phyloP scores from a whole-genome alignment of 2,888 invertebrate genomes.

The Dastarcus helophoroides region DNA sequence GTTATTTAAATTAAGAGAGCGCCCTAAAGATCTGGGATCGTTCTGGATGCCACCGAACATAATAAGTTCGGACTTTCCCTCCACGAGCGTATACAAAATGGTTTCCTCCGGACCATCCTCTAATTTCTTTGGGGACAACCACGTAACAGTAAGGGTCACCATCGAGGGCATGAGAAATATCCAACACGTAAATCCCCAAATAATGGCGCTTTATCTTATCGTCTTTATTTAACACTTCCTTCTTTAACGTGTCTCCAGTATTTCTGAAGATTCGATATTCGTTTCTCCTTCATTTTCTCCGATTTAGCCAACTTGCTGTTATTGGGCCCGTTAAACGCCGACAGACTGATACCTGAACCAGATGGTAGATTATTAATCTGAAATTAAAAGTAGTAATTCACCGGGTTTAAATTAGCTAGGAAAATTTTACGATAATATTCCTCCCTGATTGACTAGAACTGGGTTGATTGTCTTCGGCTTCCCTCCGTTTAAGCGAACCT shows the following conservation, averaged over 20 bases:
- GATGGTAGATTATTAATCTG: constrained; percentile 18
- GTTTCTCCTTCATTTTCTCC: constrained; percentile 45
- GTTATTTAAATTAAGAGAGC: constrained; percentile 41
- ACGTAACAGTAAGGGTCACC: constrained; percentile 53
- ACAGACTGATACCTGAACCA: constrained; percentile 39
- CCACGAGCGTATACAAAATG: constrained; percentile 78
- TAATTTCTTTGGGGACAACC: constrained; percentile 55
- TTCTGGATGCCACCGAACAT: constrained; percentile 95
- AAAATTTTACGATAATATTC: background rate
- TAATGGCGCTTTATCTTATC: constrained; percentile 16
- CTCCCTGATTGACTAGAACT: constrained; percentile 1
- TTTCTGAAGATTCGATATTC: constrained; percentile 21
- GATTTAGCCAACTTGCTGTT: constrained; percentile 51
- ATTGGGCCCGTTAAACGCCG: constrained; percentile 48
- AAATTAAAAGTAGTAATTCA: constrained; percentile 9
- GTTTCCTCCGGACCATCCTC: constrained; percentile 71
- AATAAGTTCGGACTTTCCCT: constrained; percentile 83
- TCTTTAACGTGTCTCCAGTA: constrained; percentile 17
- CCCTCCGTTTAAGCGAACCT: constrained; percentile 43
- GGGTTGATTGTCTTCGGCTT: constrained; percentile 1
- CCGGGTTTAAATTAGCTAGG: background rate
- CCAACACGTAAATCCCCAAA: constrained; percentile 75
- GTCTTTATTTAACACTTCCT: background rate
- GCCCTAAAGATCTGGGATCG: constrained; percentile 50
- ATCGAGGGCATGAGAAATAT: constrained; percentile 61